These are phyloP conservation scores for Acridotheres tristis DNA, from an alignment of 2,797 vertebrate species.

Conservation along the genomic window DNA sequence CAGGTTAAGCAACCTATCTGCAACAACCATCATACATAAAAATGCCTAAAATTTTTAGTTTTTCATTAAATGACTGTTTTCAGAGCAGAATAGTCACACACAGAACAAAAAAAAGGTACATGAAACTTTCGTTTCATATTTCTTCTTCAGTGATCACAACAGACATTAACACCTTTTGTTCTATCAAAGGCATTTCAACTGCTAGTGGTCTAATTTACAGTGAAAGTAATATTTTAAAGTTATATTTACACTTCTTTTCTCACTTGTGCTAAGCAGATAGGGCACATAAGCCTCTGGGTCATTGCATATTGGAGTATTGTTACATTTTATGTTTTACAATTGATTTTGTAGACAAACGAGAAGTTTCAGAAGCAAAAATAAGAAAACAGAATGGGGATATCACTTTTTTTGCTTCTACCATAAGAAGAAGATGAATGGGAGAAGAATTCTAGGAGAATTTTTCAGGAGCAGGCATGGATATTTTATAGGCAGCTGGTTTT, in stretches of 20 bases:
- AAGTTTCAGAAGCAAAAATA: neutral
- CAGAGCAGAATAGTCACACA: neutral
- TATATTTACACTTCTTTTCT: neutral
- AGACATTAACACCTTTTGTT: neutral
- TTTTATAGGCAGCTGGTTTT: neutral
- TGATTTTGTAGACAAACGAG: neutral
- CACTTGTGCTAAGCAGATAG: neutral
- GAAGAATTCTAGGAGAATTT: neutral
- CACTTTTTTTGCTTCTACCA: neutral
- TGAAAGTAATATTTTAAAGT: neutral
- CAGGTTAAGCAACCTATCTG: neutral
- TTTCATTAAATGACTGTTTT: neutral
- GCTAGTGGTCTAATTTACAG: neutral
- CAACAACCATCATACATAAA: neutral
- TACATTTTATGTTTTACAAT: neutral
- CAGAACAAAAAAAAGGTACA: rapidly evolving
- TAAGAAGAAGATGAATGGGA: neutral
- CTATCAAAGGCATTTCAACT: neutral
- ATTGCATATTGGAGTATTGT: neutral
- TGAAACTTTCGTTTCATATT: neutral
- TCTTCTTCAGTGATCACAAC: neutral
- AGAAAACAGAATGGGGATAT: rapidly evolving
- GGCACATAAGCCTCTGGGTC: neutral
- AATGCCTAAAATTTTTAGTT: neutral
- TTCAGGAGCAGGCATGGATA: neutral